These are phyloP conservation scores for Anorthoa munda DNA, from an alignment of 2,888 invertebrate species.

Conservation along the genomic window DNA sequence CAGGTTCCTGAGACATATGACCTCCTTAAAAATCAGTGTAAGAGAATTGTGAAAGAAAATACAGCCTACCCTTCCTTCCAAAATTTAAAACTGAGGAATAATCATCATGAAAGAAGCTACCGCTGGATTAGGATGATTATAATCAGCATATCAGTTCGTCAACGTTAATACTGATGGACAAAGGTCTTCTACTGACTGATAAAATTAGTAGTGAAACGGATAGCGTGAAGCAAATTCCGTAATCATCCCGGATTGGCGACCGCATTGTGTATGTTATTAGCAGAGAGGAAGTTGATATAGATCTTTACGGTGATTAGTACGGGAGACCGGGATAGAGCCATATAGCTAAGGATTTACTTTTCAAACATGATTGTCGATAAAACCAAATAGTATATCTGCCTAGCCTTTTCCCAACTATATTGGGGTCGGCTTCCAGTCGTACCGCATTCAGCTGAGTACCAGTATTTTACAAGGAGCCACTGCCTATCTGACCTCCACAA, in stretches of 20 bases:
- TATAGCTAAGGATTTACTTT: neutral
- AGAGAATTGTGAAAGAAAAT: too few species aligned
- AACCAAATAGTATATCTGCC: too few species aligned
- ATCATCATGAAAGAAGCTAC: too few species aligned
- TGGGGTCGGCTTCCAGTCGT: too few species aligned
- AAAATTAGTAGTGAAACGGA: neutral
- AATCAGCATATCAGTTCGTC: neutral
- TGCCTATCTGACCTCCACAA: too few species aligned
- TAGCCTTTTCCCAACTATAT: too few species aligned
- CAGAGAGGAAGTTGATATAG: neutral
- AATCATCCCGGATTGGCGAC: constrained; percentile 3
- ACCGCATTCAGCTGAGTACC: too few species aligned
- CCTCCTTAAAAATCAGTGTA: too few species aligned
- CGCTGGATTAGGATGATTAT: neutral
- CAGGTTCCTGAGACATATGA: too few species aligned
- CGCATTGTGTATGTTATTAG: neutral
- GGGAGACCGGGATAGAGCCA: neutral
- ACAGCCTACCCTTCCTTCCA: too few species aligned
- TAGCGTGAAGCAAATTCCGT: constrained; percentile 5
- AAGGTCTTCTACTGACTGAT: neutral
- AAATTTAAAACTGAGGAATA: too few species aligned
- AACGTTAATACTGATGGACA: neutral
- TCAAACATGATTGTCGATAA: neutral
- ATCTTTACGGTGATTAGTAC: neutral
- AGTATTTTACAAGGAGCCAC: too few species aligned